Evolutionary conservation across 1,140 invertebrate genomes (phyloP).

Genomic region (Zaprionus davidi): DNA sequence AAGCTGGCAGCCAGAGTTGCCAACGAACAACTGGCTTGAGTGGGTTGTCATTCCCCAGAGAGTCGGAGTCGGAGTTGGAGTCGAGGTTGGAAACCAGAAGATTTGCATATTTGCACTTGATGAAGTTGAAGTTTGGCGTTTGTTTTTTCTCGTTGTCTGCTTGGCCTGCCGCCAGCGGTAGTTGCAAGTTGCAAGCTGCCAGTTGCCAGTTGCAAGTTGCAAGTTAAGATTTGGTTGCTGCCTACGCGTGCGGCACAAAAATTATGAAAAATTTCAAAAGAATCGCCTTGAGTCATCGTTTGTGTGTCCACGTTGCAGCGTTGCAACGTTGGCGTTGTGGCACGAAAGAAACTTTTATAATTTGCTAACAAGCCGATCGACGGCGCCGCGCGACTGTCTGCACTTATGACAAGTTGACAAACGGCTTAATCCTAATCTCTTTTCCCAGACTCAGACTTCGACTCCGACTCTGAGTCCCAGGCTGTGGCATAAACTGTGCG

Average conservation of each 20-base stretch:
- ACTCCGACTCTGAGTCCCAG: not conserved
- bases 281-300: conserved; percentile 81
- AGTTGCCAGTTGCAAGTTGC: conserved; percentile 29
- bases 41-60: not conserved
- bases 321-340: conserved; percentile 42
- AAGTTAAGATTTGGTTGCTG: conserved; percentile 49
- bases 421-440: conserved; percentile 81
- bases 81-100: conserved; percentile 16
- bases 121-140: conserved; percentile 61
- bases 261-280: conserved; percentile 72
- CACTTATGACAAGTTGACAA: conserved; percentile 83
- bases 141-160: conserved; percentile 31
- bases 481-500: conserved; percentile 30
- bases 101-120: conserved; percentile 82
- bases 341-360: conserved; percentile 43
- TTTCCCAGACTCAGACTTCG: conserved; percentile 34
- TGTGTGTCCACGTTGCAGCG: conserved; percentile 48
- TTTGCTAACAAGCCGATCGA: conserved; percentile 50
- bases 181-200: conserved; percentile 34
- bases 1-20: conserved; percentile 1
- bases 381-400: conserved; percentile 57
- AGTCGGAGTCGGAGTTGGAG: not conserved
- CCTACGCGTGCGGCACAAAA: conserved; percentile 65
- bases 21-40: conserved; percentile 1
- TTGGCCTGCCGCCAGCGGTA: conserved; percentile 46